A percentile compares a stretch with the other conserved stretches of the same genome.
Conservation (phyloP, 2,888 invertebrate genomes). For the Agriotes lineatus region DNA sequence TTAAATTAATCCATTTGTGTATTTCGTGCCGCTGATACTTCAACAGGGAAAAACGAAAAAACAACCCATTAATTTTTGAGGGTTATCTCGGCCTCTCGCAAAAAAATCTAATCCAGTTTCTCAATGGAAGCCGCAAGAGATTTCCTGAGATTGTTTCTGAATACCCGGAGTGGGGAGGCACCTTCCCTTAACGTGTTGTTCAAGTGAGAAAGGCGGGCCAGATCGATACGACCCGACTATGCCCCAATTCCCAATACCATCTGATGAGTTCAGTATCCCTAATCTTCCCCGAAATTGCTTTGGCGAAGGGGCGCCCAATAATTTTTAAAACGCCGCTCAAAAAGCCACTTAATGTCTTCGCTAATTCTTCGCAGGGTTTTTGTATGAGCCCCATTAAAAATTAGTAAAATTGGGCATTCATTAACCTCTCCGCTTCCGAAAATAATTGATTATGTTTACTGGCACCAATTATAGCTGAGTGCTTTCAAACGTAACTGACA, state of each 20-base stretch:
- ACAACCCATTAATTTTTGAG: too few species aligned
- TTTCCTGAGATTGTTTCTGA: not conserved
- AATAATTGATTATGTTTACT: too few species aligned
- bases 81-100: not conserved
- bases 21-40: too few species aligned
- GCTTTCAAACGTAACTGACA: too few species aligned
- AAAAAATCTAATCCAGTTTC: not conserved
- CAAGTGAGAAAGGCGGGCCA: constrained; percentile 32
- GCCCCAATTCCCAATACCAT: constrained; percentile 37
- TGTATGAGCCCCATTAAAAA: not conserved
- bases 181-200: constrained; percentile 29
- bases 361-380: not conserved
- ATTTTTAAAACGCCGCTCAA: constrained; percentile 8
- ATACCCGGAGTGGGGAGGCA: not conserved
- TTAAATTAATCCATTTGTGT: too few species aligned
- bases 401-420: not conserved
- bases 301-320: not conserved
- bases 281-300: constrained; percentile 22
- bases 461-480: too few species aligned
- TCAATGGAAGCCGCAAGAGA: constrained; percentile 1
- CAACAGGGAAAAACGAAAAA: too few species aligned
- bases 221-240: constrained; percentile 36
- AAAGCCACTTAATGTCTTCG: not conserved
- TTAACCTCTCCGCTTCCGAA: not conserved
- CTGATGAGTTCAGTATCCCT: constrained; percentile 29